Evolutionary conservation across 2,888 invertebrate species (phyloP).

Genomic region (Pterostichus niger): DNA sequence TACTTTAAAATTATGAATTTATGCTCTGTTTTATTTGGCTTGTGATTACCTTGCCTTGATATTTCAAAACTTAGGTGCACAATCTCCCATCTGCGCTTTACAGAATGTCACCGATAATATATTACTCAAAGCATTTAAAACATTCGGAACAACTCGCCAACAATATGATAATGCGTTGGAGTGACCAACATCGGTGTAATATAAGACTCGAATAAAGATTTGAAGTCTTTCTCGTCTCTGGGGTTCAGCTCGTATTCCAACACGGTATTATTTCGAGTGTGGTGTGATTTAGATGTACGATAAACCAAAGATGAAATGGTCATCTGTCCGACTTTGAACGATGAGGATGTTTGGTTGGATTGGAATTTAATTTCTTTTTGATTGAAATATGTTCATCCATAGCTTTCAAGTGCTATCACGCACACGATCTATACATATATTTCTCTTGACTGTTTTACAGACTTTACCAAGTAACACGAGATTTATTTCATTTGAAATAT

Average conservation of each 20-base stretch:
- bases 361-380: conserved; percentile 61
- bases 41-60: too few relatives aligned
- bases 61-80: too few relatives aligned
- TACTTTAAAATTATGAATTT: too few relatives aligned
- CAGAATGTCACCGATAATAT: background rate
- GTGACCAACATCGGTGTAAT: conserved; percentile 7
- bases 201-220: conserved; percentile 20
- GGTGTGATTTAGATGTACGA: conserved; percentile 44
- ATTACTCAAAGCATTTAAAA: conserved; percentile 12
- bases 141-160: conserved; percentile 19
- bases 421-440: conserved; percentile 47
- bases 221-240: conserved; percentile 3
- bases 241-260: conserved; percentile 6
- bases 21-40: too few relatives aligned
- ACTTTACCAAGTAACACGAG: conserved; percentile 22
- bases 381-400: conserved; percentile 57
- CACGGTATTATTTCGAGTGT: conserved; percentile 19
- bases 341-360: conserved; percentile 54
- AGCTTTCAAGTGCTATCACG: conserved; percentile 24
- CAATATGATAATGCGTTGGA: conserved; percentile 40
- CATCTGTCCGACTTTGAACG: conserved; percentile 59
- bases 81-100: background rate
- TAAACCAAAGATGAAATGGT: conserved; percentile 36
- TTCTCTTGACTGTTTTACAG: conserved; percentile 40
- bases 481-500: conserved; percentile 20